Evolutionary conservation across 2,113 vertebrate genomes (phyloP).

Genomic region (Ptilorrhoa leucosticta): DNA sequence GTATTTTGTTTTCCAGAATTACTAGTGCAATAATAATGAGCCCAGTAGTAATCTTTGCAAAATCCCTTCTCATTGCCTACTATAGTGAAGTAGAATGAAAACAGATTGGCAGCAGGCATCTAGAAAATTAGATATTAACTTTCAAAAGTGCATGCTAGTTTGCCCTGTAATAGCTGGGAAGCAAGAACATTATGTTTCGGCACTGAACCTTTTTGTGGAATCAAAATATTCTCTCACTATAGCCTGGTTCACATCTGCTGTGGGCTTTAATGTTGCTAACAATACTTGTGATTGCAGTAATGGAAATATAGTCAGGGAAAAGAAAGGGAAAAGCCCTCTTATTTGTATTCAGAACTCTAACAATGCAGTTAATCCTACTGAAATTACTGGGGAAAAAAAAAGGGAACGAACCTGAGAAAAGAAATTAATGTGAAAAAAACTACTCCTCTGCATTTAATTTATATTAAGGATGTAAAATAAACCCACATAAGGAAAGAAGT

Average conservation of each 20-base stretch:
- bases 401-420: conserved; percentile 21
- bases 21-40: conserved; percentile 34
- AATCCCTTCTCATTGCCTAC: conserved; percentile 21
- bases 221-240: conserved; percentile 43
- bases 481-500: not conserved
- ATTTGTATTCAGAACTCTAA: conserved; percentile 43
- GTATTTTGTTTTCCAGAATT: conserved; percentile 55
- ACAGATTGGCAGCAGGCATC: conserved; percentile 47
- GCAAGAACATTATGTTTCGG: conserved; percentile 59
- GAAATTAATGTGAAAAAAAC: not conserved
- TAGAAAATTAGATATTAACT: conserved; percentile 63
- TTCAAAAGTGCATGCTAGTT: conserved; percentile 39
- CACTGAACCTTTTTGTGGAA: conserved; percentile 27
- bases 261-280: conserved; percentile 44
- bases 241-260: conserved; percentile 47
- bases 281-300: conserved; percentile 55
- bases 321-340: conserved; percentile 39
- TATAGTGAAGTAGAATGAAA: conserved; percentile 43
- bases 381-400: not conserved
- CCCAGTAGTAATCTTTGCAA: conserved; percentile 46
- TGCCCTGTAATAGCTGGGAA: conserved; percentile 51
- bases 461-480: conserved; percentile 14
- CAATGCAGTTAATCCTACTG: conserved; percentile 37
- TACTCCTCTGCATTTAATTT: conserved; percentile 18
- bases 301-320: conserved; percentile 17